phyloP scores from a whole-genome alignment of 2,797 vertebrate genomes.

The Garrulus glandarius region DNA sequence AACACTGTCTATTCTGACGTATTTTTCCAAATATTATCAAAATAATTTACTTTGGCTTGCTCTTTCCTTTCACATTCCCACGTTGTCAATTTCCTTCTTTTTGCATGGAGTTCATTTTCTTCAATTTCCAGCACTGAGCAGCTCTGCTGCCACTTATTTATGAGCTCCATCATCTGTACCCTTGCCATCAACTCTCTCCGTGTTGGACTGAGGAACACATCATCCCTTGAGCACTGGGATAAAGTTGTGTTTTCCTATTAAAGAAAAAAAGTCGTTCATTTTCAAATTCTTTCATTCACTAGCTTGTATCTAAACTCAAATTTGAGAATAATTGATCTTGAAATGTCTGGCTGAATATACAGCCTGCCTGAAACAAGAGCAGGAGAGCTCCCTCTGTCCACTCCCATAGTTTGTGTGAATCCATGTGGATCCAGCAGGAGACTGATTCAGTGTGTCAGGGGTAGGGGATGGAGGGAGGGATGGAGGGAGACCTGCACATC shows the following conservation, averaged over 20 bases:
- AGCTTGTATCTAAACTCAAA: background rate
- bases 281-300: background rate
- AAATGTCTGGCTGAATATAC: constrained; percentile 6
- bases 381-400: background rate
- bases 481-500: background rate
- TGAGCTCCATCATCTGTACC: background rate
- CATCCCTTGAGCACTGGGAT: background rate
- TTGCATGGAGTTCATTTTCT: background rate
- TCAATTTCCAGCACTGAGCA: background rate
- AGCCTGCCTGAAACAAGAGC: background rate
- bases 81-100: background rate
- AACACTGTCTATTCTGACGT: background rate
- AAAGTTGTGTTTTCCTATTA: background rate
- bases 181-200: background rate
- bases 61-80: background rate
- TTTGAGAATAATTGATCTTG: constrained; percentile 49
- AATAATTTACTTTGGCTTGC: background rate
- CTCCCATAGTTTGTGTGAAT: constrained; percentile 43
- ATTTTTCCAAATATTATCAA: background rate
- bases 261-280: background rate
- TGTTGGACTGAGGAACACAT: background rate
- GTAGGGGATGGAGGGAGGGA: background rate
- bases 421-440: constrained; percentile 38
- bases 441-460: constrained; percentile 35
- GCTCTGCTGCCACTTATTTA: background rate